These are phyloP conservation scores for Malaclemys terrapin DNA, from an alignment of 2,113 vertebrate genomes.

Conservation along the genomic window DNA sequence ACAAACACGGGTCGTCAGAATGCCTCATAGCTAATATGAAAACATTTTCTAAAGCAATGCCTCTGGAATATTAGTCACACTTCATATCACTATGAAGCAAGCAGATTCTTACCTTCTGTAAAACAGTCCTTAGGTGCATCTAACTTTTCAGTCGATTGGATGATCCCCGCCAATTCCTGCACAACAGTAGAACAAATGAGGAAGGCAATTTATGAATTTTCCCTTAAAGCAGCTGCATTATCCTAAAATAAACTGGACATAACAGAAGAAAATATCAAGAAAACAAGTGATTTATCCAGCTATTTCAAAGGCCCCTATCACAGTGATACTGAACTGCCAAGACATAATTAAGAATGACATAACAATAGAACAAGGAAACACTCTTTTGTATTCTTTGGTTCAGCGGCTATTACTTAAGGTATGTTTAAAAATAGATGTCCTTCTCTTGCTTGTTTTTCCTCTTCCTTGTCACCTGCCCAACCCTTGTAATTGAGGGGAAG, in stretches of 20 bases:
- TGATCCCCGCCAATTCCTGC: conserved; percentile 78
- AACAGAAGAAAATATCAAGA: neutral
- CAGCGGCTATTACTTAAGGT: neutral
- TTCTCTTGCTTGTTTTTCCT: too few species aligned
- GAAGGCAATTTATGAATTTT: neutral
- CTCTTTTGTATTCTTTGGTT: neutral
- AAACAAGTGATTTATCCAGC: fast-evolving
- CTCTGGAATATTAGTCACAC: neutral
- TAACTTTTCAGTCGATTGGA: conserved; percentile 63
- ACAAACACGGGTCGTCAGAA: neutral
- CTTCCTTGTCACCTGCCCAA: too few species aligned
- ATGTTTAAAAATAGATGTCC: too few species aligned
- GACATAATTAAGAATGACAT: neutral
- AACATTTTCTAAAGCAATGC: neutral
- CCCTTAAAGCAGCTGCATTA: neutral
- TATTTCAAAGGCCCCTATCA: neutral
- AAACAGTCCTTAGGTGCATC: conserved; percentile 90
- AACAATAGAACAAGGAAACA: neutral
- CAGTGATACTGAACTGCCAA: neutral
- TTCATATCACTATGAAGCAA: neutral
- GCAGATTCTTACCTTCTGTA: conserved; percentile 79
- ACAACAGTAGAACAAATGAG: conserved; percentile 5
- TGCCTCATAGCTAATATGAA: neutral
- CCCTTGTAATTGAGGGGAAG: too few species aligned
- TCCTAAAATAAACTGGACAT: neutral